Evolutionary conservation across 1,140 invertebrate genomes (phyloP).

Genomic region (Tetragnatha versicolor): DNA sequence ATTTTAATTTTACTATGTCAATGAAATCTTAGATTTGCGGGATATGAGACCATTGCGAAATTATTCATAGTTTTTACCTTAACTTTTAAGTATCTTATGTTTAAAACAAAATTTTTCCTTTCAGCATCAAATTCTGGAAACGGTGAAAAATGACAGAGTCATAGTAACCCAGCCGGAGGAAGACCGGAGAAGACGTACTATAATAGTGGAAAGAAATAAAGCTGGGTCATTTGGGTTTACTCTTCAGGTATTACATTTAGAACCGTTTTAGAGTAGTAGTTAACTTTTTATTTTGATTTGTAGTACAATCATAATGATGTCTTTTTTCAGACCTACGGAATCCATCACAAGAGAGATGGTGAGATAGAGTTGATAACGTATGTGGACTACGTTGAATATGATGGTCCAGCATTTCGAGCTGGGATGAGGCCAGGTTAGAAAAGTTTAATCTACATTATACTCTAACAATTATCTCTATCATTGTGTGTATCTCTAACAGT

Average conservation of each 20-base stretch:
- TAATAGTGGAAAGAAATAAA: slow-evolving; percentile 84
- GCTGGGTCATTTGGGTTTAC: slow-evolving; percentile 94
- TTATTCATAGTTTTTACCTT: not conserved
- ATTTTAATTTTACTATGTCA: not conserved
- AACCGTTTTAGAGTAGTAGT: not conserved
- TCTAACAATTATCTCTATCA: not conserved
- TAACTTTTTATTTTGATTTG: not conserved
- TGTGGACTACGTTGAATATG: slow-evolving; percentile 92
- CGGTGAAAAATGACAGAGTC: slow-evolving; percentile 80
- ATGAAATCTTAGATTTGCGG: not conserved
- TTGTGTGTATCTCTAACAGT: no score
- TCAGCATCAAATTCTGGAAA: slow-evolving; percentile 70
- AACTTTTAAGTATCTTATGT: not conserved
- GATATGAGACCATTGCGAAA: no score
- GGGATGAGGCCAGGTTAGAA: slow-evolving; percentile 85
- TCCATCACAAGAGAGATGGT: slow-evolving; percentile 89
- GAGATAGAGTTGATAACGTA: slow-evolving; percentile 94
- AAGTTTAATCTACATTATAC: not conserved
- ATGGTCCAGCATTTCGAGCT: slow-evolving; percentile 85
- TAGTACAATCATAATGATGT: not conserved
- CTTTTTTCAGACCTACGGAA: slow-evolving; percentile 84
- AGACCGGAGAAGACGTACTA: slow-evolving; percentile 84
- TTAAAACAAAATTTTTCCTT: not conserved
- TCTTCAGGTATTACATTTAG: slow-evolving; percentile 70
- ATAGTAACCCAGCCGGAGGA: slow-evolving; percentile 78